Base-by-base conservation (phyloP, 2,888 invertebrate genomes). In the Ectemnius cavifrons region DNA sequence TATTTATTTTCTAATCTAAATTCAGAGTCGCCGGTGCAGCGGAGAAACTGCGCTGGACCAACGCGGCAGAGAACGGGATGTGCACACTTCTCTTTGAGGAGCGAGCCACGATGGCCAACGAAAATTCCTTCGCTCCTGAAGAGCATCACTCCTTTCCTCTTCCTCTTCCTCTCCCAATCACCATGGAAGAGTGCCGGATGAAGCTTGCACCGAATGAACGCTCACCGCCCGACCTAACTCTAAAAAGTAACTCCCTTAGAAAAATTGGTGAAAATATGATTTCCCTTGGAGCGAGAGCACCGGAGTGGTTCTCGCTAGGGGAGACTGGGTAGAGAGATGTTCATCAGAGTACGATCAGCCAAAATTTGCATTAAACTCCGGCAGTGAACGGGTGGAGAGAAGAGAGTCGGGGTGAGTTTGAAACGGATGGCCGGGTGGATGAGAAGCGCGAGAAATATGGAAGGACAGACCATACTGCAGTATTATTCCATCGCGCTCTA, bases 1-100 rank as follows among this genome's bases (percentile, higher is more conserved):
- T 69, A 66, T 70, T 73, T 67, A 78, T 66, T 20, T 60, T 63
- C 63, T 58, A 78, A 80, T 80, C 72, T 78, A 78, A 69, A 78
- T 76, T 81, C 61, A 58, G 49, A 68, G 57, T 49, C 67, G 68
- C 37, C 16, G 3, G 23, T 23, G 23, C 23, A 23, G 3, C 23
- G 23, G 23, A 23, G 23, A 14, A 49, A 71, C 56, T 61, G 45
- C n/a, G 13, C 57, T 20, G 37, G 59, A 0, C n/a, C 27, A 59
- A 13, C 23, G 23, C 28, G 60, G 27, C n/a, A 5, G 60, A 14
- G 45, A 52, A 14, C 52, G 52, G 16, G 52, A 37, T 37, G 11
- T 37, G 1, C 16, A 1, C 52, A 13, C 52, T 52, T 52, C 52
- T 52, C 52, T 52, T 52, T 16, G 37, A 37, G 37, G 37, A 37